phyloP scores from a whole-genome alignment of 2,888 invertebrate genomes.

The Masnerella sp. region DNA sequence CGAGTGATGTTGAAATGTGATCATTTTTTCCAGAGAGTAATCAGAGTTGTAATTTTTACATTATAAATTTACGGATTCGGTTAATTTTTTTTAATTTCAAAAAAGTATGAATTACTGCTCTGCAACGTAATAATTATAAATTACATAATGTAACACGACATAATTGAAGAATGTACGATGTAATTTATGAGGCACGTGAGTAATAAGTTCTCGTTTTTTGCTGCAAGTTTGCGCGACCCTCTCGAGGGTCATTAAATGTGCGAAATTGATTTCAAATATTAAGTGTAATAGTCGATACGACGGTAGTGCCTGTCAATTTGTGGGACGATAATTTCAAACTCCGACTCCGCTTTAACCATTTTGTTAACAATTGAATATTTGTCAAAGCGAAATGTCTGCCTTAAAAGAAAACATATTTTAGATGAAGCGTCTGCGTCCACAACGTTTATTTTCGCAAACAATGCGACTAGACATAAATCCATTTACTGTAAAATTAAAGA shows the following conservation, averaged over 20 bases:
- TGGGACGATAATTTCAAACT: background rate
- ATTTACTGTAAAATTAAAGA: too few species aligned
- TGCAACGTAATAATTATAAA: background rate
- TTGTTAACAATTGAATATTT: background rate
- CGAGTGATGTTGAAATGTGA: background rate
- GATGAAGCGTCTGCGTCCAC: too few species aligned
- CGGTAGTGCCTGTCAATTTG: slow-evolving; percentile 5
- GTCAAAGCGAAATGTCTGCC: background rate
- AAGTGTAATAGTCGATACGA: background rate
- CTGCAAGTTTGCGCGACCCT: background rate
- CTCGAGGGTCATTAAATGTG: background rate
- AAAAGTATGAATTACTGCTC: background rate
- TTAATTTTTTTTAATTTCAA: too few species aligned
- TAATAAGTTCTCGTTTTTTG: slow-evolving; percentile 15
- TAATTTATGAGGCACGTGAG: background rate
- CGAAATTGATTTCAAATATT: background rate
- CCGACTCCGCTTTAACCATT: background rate
- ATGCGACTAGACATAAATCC: too few species aligned
- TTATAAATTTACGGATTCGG: too few species aligned
- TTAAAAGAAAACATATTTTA: too few species aligned
- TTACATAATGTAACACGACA: background rate
- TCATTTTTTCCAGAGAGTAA: too few species aligned
- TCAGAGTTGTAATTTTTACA: too few species aligned
- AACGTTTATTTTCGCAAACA: too few species aligned
- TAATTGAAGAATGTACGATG: slow-evolving; percentile 7